Percentiles rank a stretch among this genome's conserved stretches.
Evolutionary conservation across 2,113 vertebrate species (phyloP).

Genomic region (Chlamydotis undulata): DNA sequence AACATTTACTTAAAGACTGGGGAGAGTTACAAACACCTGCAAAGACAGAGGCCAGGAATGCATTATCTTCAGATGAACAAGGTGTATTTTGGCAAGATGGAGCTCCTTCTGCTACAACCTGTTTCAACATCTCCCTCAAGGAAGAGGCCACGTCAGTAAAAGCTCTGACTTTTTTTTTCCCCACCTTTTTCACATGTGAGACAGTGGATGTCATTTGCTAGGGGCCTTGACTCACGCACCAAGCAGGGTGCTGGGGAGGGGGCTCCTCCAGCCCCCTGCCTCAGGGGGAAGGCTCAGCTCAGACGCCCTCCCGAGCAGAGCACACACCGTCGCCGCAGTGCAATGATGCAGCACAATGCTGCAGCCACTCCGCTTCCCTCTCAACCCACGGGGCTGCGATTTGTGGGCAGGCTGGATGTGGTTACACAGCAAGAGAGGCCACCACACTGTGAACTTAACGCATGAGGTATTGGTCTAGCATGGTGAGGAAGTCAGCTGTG

Average conservation of each 20-base stretch:
- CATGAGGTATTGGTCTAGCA: background rate
- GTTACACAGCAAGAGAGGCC: background rate
- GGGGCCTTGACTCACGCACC: background rate
- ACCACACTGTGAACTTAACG: background rate
- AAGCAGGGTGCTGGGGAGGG: background rate
- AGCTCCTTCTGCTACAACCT: background rate
- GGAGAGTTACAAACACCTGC: background rate
- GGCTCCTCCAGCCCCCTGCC: background rate
- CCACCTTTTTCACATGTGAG: background rate
- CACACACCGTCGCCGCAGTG: accelerated
- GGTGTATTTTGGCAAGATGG: background rate
- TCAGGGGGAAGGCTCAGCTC: background rate
- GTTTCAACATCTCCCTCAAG: background rate
- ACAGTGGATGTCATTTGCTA: background rate
- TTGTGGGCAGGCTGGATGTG: background rate
- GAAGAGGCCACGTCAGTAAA: background rate
- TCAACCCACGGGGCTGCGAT: accelerated
- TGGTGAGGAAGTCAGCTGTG: background rate
- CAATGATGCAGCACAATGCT: accelerated
- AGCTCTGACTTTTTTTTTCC: background rate
- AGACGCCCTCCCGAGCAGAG: accelerated
- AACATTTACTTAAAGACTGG: background rate
- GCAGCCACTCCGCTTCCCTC: background rate
- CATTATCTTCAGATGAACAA: background rate
- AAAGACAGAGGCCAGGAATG: background rate